A percentile compares a stretch with the other conserved stretches of the same genome.
Evolutionary conservation across 2,797 vertebrate species (phyloP).

Genomic region (Spondyliosoma cantharus): DNA sequence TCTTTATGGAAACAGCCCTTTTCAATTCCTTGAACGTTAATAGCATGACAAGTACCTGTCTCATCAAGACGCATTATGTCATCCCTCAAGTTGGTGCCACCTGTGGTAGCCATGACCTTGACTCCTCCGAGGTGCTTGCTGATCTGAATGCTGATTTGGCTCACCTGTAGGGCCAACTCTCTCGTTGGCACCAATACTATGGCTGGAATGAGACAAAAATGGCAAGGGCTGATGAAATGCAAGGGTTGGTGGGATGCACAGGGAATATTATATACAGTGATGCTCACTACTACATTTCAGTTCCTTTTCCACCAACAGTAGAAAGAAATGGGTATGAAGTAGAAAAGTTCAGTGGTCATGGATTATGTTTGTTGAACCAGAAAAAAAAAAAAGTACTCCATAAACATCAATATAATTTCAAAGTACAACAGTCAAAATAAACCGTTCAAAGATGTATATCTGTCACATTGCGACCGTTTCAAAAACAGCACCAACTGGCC

Average conservation of each 20-base stretch:
- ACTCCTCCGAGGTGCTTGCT: conserved; percentile 83
- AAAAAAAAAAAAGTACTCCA: neutral
- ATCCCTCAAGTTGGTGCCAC: conserved; percentile 84
- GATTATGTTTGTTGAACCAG: neutral
- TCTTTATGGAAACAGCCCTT: neutral
- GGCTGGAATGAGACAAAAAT: conserved; percentile 68
- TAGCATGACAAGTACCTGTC: conserved; percentile 62
- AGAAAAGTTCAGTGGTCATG: neutral
- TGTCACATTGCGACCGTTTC: neutral
- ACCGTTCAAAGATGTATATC: no score
- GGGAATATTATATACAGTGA: neutral
- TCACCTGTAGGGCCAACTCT: conserved; percentile 84
- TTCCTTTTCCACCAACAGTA: neutral
- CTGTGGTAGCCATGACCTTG: conserved; percentile 85
- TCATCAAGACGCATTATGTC: conserved; percentile 86
- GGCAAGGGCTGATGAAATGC: conserved; percentile 44
- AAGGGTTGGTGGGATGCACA: conserved; percentile 27
- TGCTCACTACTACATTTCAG: neutral
- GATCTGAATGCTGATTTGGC: conserved; percentile 85
- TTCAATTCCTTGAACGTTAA: neutral
- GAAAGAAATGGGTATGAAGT: neutral
- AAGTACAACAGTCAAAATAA: neutral
- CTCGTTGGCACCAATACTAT: conserved; percentile 85
- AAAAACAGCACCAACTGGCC: neutral
- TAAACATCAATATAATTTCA: neutral